Percentiles rank a stretch among this genome's conserved stretches.
phyloP scores from a whole-genome alignment of 1,140 invertebrate species.

The Drosophila auraria region DNA sequence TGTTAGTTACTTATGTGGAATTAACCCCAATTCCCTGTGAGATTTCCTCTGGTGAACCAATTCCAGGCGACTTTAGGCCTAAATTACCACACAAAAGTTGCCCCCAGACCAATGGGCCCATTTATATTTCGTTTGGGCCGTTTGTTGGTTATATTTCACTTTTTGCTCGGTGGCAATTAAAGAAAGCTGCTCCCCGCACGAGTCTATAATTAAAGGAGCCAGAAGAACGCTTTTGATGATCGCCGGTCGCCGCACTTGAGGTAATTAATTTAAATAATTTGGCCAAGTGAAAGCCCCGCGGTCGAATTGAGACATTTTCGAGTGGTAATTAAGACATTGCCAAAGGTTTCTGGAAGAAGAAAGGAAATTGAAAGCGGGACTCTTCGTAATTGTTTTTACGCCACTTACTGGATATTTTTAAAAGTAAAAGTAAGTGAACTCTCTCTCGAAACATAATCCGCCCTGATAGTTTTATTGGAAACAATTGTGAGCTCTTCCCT shows the following conservation, averaged over 20 bases:
- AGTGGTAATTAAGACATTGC: conserved; percentile 59
- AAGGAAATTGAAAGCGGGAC: not conserved
- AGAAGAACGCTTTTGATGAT: conserved; percentile 56
- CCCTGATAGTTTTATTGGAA: conserved; percentile 19
- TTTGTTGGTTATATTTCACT: not conserved
- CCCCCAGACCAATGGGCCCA: not conserved
- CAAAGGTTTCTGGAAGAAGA: not conserved
- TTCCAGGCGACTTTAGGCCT: not conserved
- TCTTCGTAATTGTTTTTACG: not conserved
- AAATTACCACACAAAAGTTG: not conserved
- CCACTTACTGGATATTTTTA: not conserved
- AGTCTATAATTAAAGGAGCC: conserved; percentile 60
- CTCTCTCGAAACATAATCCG: conserved; percentile 4
- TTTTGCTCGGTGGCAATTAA: conserved; percentile 44
- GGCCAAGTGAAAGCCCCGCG: conserved; percentile 57
- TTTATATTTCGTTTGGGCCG: conserved; percentile 10
- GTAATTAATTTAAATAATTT: conserved; percentile 82
- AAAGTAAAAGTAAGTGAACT: not conserved
- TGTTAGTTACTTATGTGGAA: too few relatives aligned
- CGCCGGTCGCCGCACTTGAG: conserved; percentile 22
- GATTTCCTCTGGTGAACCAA: not conserved
- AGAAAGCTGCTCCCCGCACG: conserved; percentile 12
- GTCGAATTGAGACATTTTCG: conserved; percentile 72
- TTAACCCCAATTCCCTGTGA: not conserved
- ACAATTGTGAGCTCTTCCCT: not conserved